These are phyloP conservation scores for Diorhabda elongata DNA, from an alignment of 1,140 invertebrate species.

Conservation along the genomic window DNA sequence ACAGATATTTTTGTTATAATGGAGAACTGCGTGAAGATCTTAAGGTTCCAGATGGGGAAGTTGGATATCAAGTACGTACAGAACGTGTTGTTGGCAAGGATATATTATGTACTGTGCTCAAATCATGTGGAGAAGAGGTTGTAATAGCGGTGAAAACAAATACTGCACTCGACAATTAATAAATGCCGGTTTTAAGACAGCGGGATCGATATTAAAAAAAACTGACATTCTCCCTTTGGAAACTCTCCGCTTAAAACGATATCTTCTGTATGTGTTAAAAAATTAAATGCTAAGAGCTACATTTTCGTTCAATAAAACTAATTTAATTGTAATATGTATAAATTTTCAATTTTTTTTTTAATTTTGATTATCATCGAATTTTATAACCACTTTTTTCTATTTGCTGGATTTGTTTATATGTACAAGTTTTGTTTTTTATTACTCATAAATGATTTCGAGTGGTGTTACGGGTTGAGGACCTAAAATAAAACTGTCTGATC, in stretches of 20 bases:
- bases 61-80: slow-evolving; percentile 72
- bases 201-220: slow-evolving; percentile 20
- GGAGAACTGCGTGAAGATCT: slow-evolving; percentile 94
- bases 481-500: no score
- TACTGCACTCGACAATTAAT: slow-evolving; percentile 90
- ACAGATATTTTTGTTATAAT: slow-evolving; percentile 88
- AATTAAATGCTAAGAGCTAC: slow-evolving; percentile 24
- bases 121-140: slow-evolving; percentile 85
- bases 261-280: slow-evolving; percentile 38
- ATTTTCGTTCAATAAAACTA: slow-evolving; percentile 39
- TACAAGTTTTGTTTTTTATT: slow-evolving; percentile 16
- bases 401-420: slow-evolving; percentile 16
- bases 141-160: slow-evolving; percentile 92
- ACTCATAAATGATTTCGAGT: slow-evolving; percentile 4
- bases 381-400: slow-evolving; percentile 30
- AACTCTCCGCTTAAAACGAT: slow-evolving; percentile 45
- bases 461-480: no score
- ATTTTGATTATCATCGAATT: slow-evolving; percentile 29
- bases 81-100: slow-evolving; percentile 83
- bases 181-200: slow-evolving; percentile 53
- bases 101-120: slow-evolving; percentile 86
- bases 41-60: slow-evolving; percentile 88
- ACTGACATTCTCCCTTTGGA: slow-evolving; percentile 49
- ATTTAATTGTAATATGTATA: slow-evolving; percentile 42
- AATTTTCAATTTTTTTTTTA: slow-evolving; percentile 26